Evolutionary conservation across 2,888 invertebrate genomes (phyloP), one percentile per base, ranked within the genome.

Genomic region (Tenthredo mesomela): DNA sequence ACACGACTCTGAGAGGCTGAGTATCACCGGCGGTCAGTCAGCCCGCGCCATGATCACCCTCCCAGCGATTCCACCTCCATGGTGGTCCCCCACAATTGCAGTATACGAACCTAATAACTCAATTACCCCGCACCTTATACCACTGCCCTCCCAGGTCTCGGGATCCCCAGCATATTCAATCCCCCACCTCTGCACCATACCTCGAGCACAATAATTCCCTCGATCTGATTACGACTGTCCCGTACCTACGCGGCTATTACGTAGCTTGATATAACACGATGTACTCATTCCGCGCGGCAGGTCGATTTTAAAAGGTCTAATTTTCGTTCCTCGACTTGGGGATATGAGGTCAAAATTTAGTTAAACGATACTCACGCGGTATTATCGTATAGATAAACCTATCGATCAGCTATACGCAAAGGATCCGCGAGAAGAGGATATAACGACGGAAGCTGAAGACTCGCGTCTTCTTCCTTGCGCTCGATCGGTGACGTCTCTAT

Each of bases 61-160:
- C 18, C 80, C 37, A 61, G 33, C 80, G 3, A 80, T 18, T 50
- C 80, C 80, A 50, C 92, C 92, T 91, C 93, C 93, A 93, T 93
- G 93, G 93, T 93, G 93, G 93, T 93, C 93, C 80, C 78, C 80
- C 93, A 93, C 93, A 93, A 93, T 93, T 93, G 93, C 93, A 93
- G 93, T 93, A 61, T 80, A 80, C 80, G 37, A 80, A 80, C 80
- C 80, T 80, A 93, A 93, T 93, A 93, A 93, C 93, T 93, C 93
- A 93, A 93, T 93, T 93, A 93, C 93, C 93, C 92, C 80, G 77
- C 73, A 54, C 77, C 77, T 77, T 77, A 15, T 77, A 43, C 77
- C 50, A 47, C 77, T 50, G 50, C 77, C 77, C 29, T 40, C 47
- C 50, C 77, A 29, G 50, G 50, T 54, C 50, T n/a, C 50, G 47